phyloP scores from a whole-genome alignment of 1,140 invertebrate genomes.

The Adoxophyes honmai region DNA sequence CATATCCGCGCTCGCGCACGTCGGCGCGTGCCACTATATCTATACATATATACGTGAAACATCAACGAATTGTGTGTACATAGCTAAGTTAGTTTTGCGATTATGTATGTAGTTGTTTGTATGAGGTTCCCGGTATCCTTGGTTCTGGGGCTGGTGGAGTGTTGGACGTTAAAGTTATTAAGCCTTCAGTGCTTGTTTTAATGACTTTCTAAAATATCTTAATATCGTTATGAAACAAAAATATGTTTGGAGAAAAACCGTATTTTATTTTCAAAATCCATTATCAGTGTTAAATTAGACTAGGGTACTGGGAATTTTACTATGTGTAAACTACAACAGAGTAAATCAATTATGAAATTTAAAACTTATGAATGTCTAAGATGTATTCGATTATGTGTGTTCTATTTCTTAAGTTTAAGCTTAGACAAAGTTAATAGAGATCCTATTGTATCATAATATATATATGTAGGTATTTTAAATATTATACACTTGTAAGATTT shows the following conservation, averaged over 20 bases:
- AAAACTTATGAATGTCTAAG: slow-evolving; percentile 8
- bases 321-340: neutral
- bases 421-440: slow-evolving; percentile 6
- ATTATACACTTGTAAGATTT: slow-evolving; percentile 23
- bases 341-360: neutral
- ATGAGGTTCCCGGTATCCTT: too few species aligned
- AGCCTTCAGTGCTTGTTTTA: too few species aligned
- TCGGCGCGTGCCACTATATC: slow-evolving; percentile 29
- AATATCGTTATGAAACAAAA: too few species aligned
- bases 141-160: too few species aligned
- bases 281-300: too few species aligned
- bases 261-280: neutral
- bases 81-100: slow-evolving; percentile 4
- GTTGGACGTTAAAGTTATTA: too few species aligned
- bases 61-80: slow-evolving; percentile 20
- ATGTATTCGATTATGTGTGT: slow-evolving; percentile 10
- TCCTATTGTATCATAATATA: slow-evolving; percentile 9
- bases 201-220: too few species aligned
- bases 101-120: slow-evolving; percentile 7
- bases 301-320: too few species aligned
- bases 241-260: too few species aligned
- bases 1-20: slow-evolving; percentile 34
- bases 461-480: slow-evolving; percentile 14
- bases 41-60: slow-evolving; percentile 15
- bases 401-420: neutral